Conservation (phyloP, 2,888 invertebrate genomes). For the Monochamus alternatus region DNA sequence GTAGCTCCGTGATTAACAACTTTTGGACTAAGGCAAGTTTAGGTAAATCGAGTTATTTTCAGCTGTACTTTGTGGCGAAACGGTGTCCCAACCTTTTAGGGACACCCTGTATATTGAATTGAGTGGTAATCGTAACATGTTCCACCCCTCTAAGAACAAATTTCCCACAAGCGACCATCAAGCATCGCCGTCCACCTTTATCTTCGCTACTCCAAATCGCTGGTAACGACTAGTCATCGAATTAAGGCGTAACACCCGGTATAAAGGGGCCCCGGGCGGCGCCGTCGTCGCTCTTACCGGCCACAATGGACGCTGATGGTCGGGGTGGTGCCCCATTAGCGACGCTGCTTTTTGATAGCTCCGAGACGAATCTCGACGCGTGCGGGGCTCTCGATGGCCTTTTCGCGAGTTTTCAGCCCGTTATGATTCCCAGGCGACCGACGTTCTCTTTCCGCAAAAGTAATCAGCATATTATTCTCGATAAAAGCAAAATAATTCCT, state of each 20-base stretch:
- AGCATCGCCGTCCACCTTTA: constrained; percentile 1
- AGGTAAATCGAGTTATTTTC: too few species aligned
- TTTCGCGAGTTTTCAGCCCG: constrained; percentile 44
- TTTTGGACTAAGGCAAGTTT: too few species aligned
- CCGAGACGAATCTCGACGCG: constrained; percentile 60
- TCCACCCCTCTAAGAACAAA: not conserved
- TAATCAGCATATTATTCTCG: too few species aligned
- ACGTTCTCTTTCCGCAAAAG: too few species aligned
- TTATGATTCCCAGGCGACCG: constrained; percentile 41
- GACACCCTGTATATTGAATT: too few species aligned
- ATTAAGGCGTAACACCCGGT: constrained; percentile 57
- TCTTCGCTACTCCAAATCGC: constrained; percentile 15
- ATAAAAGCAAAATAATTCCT: too few species aligned
- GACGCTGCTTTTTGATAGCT: constrained; percentile 61
- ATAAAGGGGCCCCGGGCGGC: constrained; percentile 49
- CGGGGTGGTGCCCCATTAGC: constrained; percentile 64
- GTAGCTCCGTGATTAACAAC: too few species aligned
- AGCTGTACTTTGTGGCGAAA: too few species aligned
- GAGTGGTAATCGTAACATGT: not conserved
- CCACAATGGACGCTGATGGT: constrained; percentile 59
- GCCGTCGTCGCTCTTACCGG: constrained; percentile 36
- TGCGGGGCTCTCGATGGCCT: constrained; percentile 45
- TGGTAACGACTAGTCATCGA: constrained; percentile 33
- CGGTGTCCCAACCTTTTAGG: too few species aligned
- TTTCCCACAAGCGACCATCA: constrained; percentile 20